Evolutionary conservation across 1,140 invertebrate genomes (phyloP).

Genomic region (Brachionus sp.): DNA sequence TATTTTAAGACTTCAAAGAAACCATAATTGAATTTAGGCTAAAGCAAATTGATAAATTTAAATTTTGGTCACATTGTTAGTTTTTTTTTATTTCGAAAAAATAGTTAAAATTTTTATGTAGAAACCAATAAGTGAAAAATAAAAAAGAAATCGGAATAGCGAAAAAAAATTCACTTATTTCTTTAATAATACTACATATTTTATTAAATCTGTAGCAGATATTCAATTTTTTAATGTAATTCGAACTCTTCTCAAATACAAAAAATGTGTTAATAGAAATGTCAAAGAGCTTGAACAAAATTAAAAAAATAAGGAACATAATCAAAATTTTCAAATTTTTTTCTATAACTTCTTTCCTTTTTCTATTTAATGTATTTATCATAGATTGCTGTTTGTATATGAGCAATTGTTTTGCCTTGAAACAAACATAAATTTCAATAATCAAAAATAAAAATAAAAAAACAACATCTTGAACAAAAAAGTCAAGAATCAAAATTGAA

Average conservation of each 20-base stretch:
- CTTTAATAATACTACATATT: neutral
- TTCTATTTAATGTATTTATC: neutral
- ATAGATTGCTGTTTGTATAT: neutral
- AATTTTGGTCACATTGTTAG: too few relatives aligned
- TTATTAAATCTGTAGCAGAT: neutral
- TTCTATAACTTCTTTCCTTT: neutral
- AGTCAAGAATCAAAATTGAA: neutral
- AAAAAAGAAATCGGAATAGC: neutral
- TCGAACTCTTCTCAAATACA: neutral
- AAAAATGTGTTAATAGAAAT: neutral
- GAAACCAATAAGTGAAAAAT: neutral
- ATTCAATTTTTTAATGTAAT: neutral
- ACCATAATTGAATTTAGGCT: too few relatives aligned
- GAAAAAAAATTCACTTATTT: neutral
- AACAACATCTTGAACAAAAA: slow-evolving; percentile 1
- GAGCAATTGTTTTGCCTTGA: neutral
- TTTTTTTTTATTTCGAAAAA: too few relatives aligned
- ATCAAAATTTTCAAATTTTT: slow-evolving; percentile 8
- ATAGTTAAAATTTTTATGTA: neutral
- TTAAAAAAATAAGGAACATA: neutral
- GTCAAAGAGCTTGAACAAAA: neutral
- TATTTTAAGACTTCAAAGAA: too few relatives aligned
- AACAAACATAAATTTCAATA: neutral
- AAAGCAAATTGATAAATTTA: too few relatives aligned
- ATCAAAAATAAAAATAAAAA: neutral